Base-by-base conservation (phyloP, 2,888 invertebrate genomes). In the Sesia bembeciformis region DNA sequence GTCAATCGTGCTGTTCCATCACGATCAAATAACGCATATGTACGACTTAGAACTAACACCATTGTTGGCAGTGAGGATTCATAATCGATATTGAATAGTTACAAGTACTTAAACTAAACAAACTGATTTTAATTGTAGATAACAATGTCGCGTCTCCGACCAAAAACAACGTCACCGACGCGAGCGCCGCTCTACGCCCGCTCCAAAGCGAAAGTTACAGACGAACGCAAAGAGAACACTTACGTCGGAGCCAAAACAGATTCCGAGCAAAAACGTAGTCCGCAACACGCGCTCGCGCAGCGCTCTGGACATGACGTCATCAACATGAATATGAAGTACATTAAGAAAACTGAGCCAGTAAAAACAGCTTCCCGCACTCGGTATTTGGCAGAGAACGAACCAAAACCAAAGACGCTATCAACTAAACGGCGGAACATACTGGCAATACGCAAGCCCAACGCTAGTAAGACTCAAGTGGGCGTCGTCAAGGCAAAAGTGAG, bases 181-280 rank as follows among this genome's bases (percentile, higher is more conserved):
- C 74, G 85, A 38, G 72, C 66, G 63, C 86, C 84, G 46, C 70
- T 82, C 39, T 88, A 79, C 74, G 72, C 76, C 39, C 84, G 88
- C 53, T 71, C 82, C 53, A 88, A 87, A 58, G 76, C 66, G 4
- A 88, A 87, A 56, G 80, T 76, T 52, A 80, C 76, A 3, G 87
- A 88, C 59, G 89, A 89, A 56, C 78, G 88, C 57, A 89, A 89
- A 58, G 89, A 89, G 65, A 89, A 89, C 76, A 73, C 89, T 1
- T 89, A 84, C 74, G 76, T 66, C 8, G 83, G 79, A 52, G 83
- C 80, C 50, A 84, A 83, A 60, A 68, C 70, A 4, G 85, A 83
- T 64, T 40, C 72, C 4, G 84, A 84, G 53, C 72, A 74, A n/a
- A 63, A 62, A 46, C 65, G 66, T n/a, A 64, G 62, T 53, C 65